Percentiles rank a stretch among this genome's conserved stretches.
These are phyloP conservation scores for Drosophila demipolita DNA, from an alignment of 2,888 invertebrate genomes.

Conservation along the genomic window DNA sequence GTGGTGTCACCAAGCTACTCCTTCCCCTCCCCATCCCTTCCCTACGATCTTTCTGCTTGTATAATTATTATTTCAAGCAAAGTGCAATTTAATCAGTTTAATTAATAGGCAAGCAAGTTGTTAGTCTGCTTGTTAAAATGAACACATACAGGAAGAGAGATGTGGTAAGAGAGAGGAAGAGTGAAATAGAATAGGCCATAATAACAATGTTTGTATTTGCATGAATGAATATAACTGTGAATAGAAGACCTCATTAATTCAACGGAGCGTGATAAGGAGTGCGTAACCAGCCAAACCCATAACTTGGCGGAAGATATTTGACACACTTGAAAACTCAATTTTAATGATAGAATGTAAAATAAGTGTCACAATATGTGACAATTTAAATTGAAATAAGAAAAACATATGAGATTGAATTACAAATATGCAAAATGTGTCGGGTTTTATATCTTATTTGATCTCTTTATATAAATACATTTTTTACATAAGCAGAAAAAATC, in stretches of 20 bases:
- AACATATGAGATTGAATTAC: not conserved
- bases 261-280: constrained; percentile 7
- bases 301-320: not conserved
- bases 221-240: constrained; percentile 28
- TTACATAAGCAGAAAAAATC: too few relatives aligned
- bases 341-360: not conserved
- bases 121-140: not conserved
- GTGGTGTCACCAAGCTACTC: constrained; percentile 16
- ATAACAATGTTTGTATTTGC: constrained; percentile 38
- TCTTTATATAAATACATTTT: too few relatives aligned
- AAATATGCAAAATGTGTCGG: not conserved
- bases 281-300: not conserved
- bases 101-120: constrained; percentile 66
- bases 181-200: constrained; percentile 2
- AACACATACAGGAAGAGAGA: not conserved
- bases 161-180: not conserved
- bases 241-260: constrained; percentile 46
- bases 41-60: not conserved
- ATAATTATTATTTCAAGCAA: constrained; percentile 9
- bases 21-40: not conserved
- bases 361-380: not conserved
- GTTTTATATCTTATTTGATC: not conserved
- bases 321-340: not conserved
- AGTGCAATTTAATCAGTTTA: constrained; percentile 72
- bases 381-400: not conserved